A percentile compares a stretch with the other conserved stretches of the same genome.
phyloP scores from a whole-genome alignment of 1,140 invertebrate genomes.

The Schlechtendalia chinensis region DNA sequence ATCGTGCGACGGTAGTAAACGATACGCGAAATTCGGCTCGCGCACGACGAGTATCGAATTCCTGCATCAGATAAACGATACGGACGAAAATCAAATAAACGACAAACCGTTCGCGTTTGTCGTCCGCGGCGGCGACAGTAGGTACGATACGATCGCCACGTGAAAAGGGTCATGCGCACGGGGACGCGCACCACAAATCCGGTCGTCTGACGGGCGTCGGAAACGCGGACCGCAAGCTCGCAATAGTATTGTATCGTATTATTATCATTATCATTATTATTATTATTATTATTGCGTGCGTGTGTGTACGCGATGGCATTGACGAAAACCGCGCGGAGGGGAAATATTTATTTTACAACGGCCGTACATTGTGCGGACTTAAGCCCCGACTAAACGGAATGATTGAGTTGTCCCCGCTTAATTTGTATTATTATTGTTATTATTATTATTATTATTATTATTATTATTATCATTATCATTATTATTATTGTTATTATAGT shows the following conservation, averaged over 20 bases:
- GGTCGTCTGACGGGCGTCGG: neutral
- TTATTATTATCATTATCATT: neutral
- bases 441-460: neutral
- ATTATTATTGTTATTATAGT: neutral
- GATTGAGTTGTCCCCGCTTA: neutral
- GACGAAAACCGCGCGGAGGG: neutral
- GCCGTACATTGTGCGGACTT: neutral
- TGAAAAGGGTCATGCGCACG: conserved; percentile 34
- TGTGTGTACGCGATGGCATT: no score
- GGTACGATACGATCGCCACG: conserved; percentile 17
- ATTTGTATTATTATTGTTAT: neutral
- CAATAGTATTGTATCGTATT: no score
- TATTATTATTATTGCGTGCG: no score
- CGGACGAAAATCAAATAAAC: conserved; percentile 40
- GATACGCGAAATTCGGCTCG: conserved; percentile 29
- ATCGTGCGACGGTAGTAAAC: conserved; percentile 5
- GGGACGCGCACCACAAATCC: no score
- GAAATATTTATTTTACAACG: conserved; percentile 23
- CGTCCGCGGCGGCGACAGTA: conserved; percentile 9
- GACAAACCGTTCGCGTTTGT: conserved; percentile 33
- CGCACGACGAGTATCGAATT: conserved; percentile 37
- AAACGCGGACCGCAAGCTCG: conserved; percentile 29
- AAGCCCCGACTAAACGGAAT: conserved; percentile 5
- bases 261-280: no score
- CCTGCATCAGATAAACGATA: conserved; percentile 46